Base-by-base conservation (phyloP, 2,888 invertebrate genomes). In the Synergus laeviventris region DNA sequence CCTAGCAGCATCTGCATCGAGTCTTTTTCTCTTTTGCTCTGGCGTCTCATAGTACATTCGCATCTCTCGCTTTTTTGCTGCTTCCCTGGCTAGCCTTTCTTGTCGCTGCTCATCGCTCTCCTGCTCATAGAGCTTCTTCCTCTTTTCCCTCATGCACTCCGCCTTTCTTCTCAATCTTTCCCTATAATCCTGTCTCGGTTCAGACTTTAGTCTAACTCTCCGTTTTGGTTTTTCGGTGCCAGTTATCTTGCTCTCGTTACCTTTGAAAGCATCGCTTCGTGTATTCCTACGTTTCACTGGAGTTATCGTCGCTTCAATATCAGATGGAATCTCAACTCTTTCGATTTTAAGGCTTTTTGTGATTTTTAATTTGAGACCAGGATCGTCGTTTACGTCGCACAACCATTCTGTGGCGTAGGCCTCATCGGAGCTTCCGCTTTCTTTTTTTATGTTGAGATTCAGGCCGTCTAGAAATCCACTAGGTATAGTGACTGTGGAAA, bases 11-110 rank as follows among this genome's bases (percentile, higher is more conserved):
- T 89, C 89, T 0, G 85, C 83, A 18, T 87, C 87, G 31, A 89
- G 79, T 36, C 87, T 81, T 74, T 89, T 88, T 36, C 88, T 84
- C 66, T 85, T 84, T 75, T 88, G 85, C n/a, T 88, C 88, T 0
- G 88, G 86, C 0, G 85, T 87, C 77, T 88, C 88, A 75, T 86
- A 88, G 73, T 86, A 88, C 86, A 86, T 87, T 81, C 87, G 86
- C 82, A 85, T 84, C 74, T 88, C 88, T 21, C 88, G 79, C 14
- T 85, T 82, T 42, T 86, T 88, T 0, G 86, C 84, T 14, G 88
- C 85, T 75, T 87, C 88, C 38, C 81, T 84, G 5, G 86, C 84
- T 31, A 88, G 73, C 39, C 87, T 85, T 31, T 82, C 78, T 18
- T 83, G 62, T 21, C 86, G 81, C 56, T 86, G 82, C 36, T 85